Conservation (phyloP, 92 coral and sea anemone species). For the Actinostola sp. region DNA sequence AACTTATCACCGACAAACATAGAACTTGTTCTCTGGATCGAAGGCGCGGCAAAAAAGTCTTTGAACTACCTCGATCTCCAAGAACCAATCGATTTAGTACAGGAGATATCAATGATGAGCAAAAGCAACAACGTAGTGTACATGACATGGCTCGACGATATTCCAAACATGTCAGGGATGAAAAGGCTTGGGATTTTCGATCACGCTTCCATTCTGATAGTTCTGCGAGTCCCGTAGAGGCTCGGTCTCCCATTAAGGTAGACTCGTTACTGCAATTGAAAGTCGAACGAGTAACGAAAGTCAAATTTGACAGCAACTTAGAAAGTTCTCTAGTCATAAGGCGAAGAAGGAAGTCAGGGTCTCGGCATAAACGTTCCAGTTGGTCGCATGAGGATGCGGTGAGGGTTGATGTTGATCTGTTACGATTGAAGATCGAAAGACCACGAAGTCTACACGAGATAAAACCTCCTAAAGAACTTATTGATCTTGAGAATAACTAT, state of each 20-base stretch:
- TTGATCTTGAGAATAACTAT: constrained; percentile 33
- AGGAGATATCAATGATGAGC: constrained; percentile 14
- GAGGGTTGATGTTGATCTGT: constrained; percentile 57
- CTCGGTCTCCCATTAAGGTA: constrained; percentile 9
- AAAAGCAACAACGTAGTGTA: constrained; percentile 30
- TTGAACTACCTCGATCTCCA: constrained; percentile 26
- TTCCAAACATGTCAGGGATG: constrained; percentile 59
- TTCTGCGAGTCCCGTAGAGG: constrained; percentile 2
- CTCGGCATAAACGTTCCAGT: constrained; percentile 64
- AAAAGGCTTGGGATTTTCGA: constrained; percentile 43
- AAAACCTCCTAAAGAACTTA: constrained; percentile 55
- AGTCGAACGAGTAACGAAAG: constrained; percentile 78
- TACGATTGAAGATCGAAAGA: constrained; percentile 47
- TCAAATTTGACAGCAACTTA: constrained; percentile 60
- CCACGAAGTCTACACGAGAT: constrained; percentile 77
- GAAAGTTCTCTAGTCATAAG: constrained; percentile 59
- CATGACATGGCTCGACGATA: constrained; percentile 76
- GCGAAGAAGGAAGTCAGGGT: constrained; percentile 69
- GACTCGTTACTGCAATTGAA: constrained; percentile 72
- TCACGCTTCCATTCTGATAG: constrained; percentile 13
- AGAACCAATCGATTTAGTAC: constrained; percentile 36
- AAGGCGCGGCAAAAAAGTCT: constrained; percentile 36
- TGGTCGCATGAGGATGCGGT: constrained; percentile 80
- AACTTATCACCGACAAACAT: constrained; percentile 7
- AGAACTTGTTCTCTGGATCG: constrained; percentile 40